phyloP scores from a whole-genome alignment of 2,113 vertebrate species.

The Mastomys natalensis region DNA sequence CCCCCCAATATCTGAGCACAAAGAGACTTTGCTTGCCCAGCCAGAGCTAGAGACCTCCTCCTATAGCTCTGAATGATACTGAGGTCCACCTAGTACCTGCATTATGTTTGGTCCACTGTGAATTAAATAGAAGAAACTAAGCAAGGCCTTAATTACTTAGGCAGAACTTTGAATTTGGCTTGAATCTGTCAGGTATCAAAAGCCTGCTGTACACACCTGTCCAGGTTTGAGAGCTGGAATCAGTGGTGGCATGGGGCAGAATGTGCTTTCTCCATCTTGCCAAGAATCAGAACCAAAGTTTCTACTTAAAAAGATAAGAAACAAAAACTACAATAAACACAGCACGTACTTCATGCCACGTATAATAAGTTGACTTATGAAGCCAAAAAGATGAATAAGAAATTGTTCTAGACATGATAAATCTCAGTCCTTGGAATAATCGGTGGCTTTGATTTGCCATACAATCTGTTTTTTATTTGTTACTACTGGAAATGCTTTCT shows the following conservation, averaged over 20 bases:
- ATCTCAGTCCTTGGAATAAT: conserved; percentile 41
- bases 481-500: conserved; percentile 44
- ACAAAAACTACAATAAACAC: neutral
- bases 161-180: neutral
- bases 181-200: neutral
- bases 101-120: neutral
- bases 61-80: neutral
- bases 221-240: neutral
- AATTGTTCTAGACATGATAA: conserved; percentile 5
- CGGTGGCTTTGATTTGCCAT: conserved; percentile 30
- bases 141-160: neutral
- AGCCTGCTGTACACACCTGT: too few species aligned
- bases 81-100: neutral
- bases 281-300: neutral
- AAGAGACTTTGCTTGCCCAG: neutral
- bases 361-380: neutral
- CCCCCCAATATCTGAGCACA: neutral
- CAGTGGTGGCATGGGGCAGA: neutral
- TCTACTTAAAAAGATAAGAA: neutral
- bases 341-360: neutral
- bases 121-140: neutral
- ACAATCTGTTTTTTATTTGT: conserved; percentile 52
- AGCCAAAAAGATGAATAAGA: neutral
- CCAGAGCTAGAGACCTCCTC: neutral
- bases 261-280: neutral